phyloP scores from a whole-genome alignment of 2,113 vertebrate species.

The Setophaga petechia region DNA sequence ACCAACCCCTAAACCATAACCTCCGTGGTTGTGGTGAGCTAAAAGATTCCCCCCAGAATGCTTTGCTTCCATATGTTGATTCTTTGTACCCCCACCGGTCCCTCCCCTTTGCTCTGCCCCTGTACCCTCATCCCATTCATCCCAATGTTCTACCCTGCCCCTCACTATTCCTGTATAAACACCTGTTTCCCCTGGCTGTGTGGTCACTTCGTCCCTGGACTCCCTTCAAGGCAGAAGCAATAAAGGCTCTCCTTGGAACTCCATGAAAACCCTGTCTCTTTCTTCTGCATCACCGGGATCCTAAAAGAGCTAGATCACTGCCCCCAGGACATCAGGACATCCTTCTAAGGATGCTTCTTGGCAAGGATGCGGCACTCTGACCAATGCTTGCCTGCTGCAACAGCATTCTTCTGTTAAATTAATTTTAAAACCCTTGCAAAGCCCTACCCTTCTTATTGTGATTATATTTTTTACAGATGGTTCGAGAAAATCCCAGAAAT shows the following conservation, averaged over 20 bases:
- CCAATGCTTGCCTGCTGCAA: not conserved
- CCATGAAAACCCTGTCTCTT: not conserved
- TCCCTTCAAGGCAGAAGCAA: not conserved
- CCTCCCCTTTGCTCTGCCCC: not conserved
- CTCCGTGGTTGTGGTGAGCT: not conserved
- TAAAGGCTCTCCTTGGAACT: not conserved
- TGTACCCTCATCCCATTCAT: not conserved
- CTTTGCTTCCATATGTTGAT: not conserved
- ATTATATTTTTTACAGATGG: not conserved
- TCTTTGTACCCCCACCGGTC: not conserved
- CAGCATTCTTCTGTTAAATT: not conserved
- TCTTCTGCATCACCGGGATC: not conserved
- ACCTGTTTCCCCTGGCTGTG: not conserved
- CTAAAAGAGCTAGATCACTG: not conserved
- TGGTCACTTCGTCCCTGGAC: not conserved
- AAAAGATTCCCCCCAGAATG: not conserved
- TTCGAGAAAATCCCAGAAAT: not conserved
- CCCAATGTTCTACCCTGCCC: not conserved
- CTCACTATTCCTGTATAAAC: not conserved
- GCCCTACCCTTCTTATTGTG: not conserved
- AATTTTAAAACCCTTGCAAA: not conserved
- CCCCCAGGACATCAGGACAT: not conserved
- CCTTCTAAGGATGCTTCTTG: not conserved
- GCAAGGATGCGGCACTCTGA: not conserved
- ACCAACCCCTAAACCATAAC: not conserved